phyloP scores from a whole-genome alignment of 2,113 vertebrate species.

The Lamprologus lemairii region DNA sequence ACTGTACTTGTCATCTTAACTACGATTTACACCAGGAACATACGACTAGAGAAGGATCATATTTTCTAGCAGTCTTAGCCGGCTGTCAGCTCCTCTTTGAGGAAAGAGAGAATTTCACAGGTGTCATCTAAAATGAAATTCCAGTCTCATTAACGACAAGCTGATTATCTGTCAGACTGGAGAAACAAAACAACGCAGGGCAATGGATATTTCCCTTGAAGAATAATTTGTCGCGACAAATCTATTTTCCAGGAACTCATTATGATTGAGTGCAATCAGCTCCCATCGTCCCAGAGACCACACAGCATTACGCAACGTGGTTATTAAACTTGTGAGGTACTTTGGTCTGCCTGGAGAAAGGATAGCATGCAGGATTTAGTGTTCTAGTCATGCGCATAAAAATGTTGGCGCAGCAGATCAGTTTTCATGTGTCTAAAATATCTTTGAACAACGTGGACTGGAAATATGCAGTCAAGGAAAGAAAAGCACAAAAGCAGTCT shows the following conservation, averaged over 20 bases:
- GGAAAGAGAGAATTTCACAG: not conserved
- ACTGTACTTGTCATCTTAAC: not conserved
- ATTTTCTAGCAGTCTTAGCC: not conserved
- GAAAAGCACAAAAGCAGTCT: not conserved
- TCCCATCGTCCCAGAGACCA: conserved; percentile 18
- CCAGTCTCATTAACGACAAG: conserved; percentile 9
- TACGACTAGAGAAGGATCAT: not conserved
- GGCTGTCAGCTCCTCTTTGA: not conserved
- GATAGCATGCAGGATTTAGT: not conserved
- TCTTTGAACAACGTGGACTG: not conserved
- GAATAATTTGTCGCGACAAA: conserved; percentile 49
- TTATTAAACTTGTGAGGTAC: conserved; percentile 32
- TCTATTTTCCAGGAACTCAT: conserved; percentile 55
- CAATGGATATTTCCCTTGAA: conserved; percentile 50
- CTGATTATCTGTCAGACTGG: conserved; percentile 35
- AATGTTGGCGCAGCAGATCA: not conserved
- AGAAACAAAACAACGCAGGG: not conserved
- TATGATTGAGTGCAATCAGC: conserved; percentile 51
- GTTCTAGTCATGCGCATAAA: not conserved
- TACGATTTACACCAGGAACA: not conserved
- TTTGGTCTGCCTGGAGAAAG: not conserved
- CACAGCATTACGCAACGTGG: conserved; percentile 2
- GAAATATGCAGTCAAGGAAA: not conserved
- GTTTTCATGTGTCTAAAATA: not conserved
- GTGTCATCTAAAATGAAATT: not conserved